Base-by-base conservation (phyloP, 2,113 vertebrate species). In the Hydrochoerus hydrochaeris region DNA sequence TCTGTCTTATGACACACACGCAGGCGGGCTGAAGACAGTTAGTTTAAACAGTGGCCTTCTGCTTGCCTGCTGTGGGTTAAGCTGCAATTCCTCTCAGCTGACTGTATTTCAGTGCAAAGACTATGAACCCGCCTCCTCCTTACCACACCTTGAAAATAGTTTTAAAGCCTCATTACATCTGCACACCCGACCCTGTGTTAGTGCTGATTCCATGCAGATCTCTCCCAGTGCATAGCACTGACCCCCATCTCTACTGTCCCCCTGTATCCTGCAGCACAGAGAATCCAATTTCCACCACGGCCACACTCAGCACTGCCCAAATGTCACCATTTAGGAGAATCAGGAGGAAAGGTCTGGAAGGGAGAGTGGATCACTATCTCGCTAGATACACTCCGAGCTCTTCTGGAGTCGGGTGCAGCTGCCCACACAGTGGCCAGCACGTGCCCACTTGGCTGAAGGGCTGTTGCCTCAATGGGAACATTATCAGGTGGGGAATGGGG, bases 181-280 rank as follows among this genome's bases (percentile, higher is more conserved):
- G 35, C 22, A 11, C 75, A 24, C 49, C 60, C 73, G 90, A 60
- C 8, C 58, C n/a, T 19, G 6, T 41, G 28, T 0, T 8, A 7
- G 60, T 1, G 28, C 57, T 30, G 32, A 84, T 10, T 69, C 67
- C 0, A 1, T 0, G 0, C 46, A 11, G 0, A 16, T 32, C 32
- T 49, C 6, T n/a, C 16, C 1, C 38, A 65, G 71, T 35, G 20
- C 0, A 1, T 1, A 30, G 54, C 35, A 14, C 0, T 3, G 38
- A 3, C 44, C n/a, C n/a, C 30, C 77, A 3, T 17, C 44, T 75
- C 75, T 28, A 0, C 1, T 20, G 62, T 49, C 22, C 63, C 14
- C 28, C 26, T 22, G 30, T 2, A 14, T 35, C 44, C 26, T 16
- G 44, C 19, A 57, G 69, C 35, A 54, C 67, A 54, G 75, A 44